Base-by-base conservation (phyloP, 2,888 invertebrate genomes). In the Drosophila kambysellisi region DNA sequence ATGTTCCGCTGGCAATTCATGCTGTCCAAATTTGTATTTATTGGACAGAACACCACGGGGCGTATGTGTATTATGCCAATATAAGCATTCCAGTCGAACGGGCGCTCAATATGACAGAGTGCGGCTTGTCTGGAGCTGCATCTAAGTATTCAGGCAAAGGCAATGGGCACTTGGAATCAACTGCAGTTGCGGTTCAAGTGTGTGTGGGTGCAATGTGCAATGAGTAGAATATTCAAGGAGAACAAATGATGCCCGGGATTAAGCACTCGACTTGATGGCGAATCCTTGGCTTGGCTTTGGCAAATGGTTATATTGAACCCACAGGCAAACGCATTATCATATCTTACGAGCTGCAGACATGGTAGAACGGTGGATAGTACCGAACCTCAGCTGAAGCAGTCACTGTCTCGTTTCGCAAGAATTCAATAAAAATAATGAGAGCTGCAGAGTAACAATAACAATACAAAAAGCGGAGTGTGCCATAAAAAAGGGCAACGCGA, bases 11-110 rank as follows among this genome's bases (percentile, higher is more conserved):
- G 65, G 82, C 84, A 78, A 79, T 83, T 89, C 76, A 79, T 61
- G 73, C 89, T 89, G 88, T 89, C 84, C 70, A 81, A 79, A 89
- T 89, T 83, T 81, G 88, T 90, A 90, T 90, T 86, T 86, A 90
- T 86, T 83, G 77, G 88, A 81, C 84, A 66, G 62, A 33, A 75
- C 88, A 78, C 91, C 78, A 88, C 70, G 74, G 91, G 87, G 89
- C 90, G 87, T 87, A 87, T 90, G 87, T 89, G 89, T 89, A 82
- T 88, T 90, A 89, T 86, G 84, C 88, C 82, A 83, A 79, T 80
- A 80, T 65, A 63, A 60, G 76, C 79, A 82, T 79, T 71, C 81
- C 74, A 64, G 43, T 67, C 79, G 63, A 66, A 56, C 70, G 41
- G 37, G n/a, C 48, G 53, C 60, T 63, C 69, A 73, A 68, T 85